Conservation (phyloP, 2,113 vertebrate species). For the Scytalopus superciliaris region DNA sequence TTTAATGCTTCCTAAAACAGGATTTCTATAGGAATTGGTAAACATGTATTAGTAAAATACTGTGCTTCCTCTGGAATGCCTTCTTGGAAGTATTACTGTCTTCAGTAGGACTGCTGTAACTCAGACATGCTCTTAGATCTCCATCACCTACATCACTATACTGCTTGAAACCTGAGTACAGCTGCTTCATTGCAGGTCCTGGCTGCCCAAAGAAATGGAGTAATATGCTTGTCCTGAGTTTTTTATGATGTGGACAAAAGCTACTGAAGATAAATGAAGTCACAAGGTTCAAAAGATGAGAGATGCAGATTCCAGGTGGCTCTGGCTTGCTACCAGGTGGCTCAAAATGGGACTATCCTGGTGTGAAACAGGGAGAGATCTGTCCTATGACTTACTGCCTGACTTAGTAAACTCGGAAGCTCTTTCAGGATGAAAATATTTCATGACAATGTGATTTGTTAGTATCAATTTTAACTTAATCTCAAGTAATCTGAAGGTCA, state of each 20-base stretch:
- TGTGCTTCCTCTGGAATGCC: background rate
- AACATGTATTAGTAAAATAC: background rate
- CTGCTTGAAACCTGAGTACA: background rate
- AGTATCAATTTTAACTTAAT: background rate
- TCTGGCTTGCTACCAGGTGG: background rate
- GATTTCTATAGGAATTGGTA: background rate
- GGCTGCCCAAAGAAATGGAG: background rate
- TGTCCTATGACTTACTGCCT: background rate
- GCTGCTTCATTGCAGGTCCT: background rate
- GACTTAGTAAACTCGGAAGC: background rate
- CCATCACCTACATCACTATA: rapidly evolving
- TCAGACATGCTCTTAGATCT: background rate
- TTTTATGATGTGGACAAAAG: background rate
- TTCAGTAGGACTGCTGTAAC: background rate
- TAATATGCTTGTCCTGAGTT: background rate
- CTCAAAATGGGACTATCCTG: background rate
- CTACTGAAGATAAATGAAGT: background rate
- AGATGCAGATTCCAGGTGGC: background rate
- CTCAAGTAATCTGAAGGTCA: background rate
- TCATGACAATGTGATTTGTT: background rate
- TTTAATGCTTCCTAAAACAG: background rate
- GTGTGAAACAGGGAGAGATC: background rate
- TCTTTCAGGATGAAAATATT: background rate
- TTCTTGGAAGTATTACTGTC: background rate
- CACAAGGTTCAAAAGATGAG: background rate